Conservation (phyloP, 2,113 vertebrate species). For the Bungarus multicinctus region DNA sequence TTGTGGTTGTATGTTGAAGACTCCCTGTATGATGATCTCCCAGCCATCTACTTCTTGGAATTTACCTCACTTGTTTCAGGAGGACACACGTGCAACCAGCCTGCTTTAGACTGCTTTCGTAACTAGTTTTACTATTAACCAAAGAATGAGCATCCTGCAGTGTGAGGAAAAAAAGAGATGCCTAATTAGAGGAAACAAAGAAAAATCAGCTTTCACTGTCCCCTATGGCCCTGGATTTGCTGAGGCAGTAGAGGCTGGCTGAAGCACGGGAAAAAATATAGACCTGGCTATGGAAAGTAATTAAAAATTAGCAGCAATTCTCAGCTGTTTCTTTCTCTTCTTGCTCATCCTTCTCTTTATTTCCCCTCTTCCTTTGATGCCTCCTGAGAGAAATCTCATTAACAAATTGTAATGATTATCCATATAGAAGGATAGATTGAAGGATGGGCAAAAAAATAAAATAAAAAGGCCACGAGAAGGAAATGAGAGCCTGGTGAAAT, state of each 20-base stretch:
- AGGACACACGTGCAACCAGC: not conserved
- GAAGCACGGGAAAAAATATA: not conserved
- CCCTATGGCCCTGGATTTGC: conserved; percentile 17
- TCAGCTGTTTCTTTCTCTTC: not conserved
- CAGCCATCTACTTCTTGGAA: not conserved
- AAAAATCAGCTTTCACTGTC: conserved; percentile 28
- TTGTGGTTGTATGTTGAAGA: not conserved
- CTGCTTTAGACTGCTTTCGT: not conserved
- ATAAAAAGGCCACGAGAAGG: not conserved
- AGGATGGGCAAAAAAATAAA: not conserved
- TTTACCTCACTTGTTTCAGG: not conserved
- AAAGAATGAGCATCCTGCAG: conserved; percentile 2
- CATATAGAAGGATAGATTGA: not conserved
- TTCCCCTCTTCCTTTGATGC: not conserved
- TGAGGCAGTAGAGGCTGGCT: conserved; percentile 12
- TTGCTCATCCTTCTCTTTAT: conserved; percentile 3
- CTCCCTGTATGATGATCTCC: not conserved
- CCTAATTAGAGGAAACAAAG: conserved; percentile 28
- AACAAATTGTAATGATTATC: conserved; percentile 3
- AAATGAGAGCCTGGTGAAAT: not conserved
- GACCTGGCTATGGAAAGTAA: conserved; percentile 8
- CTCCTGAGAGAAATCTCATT: not conserved
- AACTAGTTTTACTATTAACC: conserved; percentile 26
- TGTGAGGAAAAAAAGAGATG: not conserved
- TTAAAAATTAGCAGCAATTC: conserved; percentile 5